Conservation (phyloP, 1,140 invertebrate species). For the Metaphire vulgaris region DNA sequence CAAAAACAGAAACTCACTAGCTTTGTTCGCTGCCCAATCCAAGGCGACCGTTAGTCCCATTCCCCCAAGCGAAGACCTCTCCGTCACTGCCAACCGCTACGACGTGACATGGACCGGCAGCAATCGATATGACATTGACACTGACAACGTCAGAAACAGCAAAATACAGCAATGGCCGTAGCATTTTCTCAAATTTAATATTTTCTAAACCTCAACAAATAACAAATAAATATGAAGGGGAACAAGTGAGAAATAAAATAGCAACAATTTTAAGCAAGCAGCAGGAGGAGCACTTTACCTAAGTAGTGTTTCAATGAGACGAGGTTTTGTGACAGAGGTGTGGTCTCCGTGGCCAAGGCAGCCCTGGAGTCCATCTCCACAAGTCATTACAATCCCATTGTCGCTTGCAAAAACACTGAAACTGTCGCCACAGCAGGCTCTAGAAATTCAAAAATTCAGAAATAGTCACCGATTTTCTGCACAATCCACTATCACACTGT, state of each 20-base stretch:
- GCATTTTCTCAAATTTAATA: no score
- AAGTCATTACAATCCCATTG: slow-evolving; percentile 65
- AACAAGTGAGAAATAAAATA: no score
- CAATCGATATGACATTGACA: slow-evolving; percentile 60
- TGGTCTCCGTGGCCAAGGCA: slow-evolving; percentile 66
- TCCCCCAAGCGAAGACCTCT: slow-evolving; percentile 65
- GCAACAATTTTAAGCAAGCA: no score
- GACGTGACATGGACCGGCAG: slow-evolving; percentile 63
- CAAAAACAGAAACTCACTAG: slow-evolving; percentile 47
- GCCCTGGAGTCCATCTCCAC: slow-evolving; percentile 62
- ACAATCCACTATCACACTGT: no score
- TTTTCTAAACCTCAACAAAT: no score
- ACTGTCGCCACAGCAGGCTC: slow-evolving; percentile 50
- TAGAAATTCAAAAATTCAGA: no score
- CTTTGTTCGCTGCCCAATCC: slow-evolving; percentile 61
- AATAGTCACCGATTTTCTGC: no score
- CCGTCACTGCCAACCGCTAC: slow-evolving; percentile 60
- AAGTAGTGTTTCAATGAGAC: slow-evolving; percentile 58
- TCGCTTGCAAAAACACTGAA: slow-evolving; percentile 64
- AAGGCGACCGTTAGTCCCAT: slow-evolving; percentile 60
- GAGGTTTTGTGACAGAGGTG: slow-evolving; percentile 58
- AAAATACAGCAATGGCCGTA: slow-evolving; percentile 1
- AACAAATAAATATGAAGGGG: no score
- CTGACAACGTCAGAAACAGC: slow-evolving; percentile 40
- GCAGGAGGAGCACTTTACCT: slow-evolving; percentile 48